Evolutionary conservation across 2,797 vertebrate species (phyloP).

Genomic region (Danio choprae): DNA sequence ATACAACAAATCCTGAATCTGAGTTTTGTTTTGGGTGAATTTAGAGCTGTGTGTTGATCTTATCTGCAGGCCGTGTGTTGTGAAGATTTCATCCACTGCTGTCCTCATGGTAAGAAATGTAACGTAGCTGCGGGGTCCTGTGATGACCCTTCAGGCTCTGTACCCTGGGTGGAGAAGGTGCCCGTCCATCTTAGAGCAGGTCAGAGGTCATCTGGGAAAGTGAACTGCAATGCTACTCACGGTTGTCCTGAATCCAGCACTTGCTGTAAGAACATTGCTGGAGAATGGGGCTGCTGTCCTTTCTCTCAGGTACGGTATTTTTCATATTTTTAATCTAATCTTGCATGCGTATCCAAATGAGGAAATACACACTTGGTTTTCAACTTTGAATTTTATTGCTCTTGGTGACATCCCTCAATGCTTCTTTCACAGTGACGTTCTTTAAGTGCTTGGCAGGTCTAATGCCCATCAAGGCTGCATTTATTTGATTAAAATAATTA

Average conservation of each 20-base stretch:
- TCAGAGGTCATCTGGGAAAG: neutral
- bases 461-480: neutral
- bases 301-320: conserved; percentile 43
- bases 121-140: conserved; percentile 54
- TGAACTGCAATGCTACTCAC: conserved; percentile 51
- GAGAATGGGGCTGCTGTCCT: conserved; percentile 51
- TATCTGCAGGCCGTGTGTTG: conserved; percentile 67
- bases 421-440: neutral
- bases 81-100: conserved; percentile 66
- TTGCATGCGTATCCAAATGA: conserved; percentile 39
- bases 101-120: conserved; percentile 66
- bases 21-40: neutral
- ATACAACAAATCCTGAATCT: too few species aligned
- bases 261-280: conserved; percentile 42
- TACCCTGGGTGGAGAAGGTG: conserved; percentile 57
- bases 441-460: neutral
- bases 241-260: conserved; percentile 30
- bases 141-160: conserved; percentile 24
- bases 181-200: conserved; percentile 13
- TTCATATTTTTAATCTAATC: neutral
- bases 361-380: neutral
- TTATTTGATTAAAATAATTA: neutral
- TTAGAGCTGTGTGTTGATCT: neutral
- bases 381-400: conserved; percentile 36
- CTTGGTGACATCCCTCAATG: neutral